Conservation (phyloP, 2,113 vertebrate species). For the Erythrolamprus reginae region DNA sequence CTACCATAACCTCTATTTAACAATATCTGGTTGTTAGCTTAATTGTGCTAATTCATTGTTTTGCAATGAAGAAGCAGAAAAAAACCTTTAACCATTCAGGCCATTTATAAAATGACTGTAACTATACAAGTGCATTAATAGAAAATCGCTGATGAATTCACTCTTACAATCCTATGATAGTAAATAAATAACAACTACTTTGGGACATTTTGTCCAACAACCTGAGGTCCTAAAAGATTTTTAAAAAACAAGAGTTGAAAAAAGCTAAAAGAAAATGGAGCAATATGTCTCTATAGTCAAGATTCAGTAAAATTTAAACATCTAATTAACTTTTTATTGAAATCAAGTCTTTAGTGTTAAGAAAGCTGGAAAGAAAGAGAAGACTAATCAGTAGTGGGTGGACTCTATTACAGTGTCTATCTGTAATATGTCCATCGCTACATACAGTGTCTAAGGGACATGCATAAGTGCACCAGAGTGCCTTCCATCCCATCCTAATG, state of each 20-base stretch:
- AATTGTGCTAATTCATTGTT: neutral
- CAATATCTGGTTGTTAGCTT: neutral
- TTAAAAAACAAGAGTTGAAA: neutral
- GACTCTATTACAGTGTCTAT: neutral
- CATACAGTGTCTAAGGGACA: too few species aligned
- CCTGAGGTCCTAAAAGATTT: neutral
- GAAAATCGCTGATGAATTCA: neutral
- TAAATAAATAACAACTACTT: neutral
- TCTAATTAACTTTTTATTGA: neutral
- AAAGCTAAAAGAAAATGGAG: neutral
- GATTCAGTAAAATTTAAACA: neutral
- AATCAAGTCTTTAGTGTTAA: neutral
- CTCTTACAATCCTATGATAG: neutral
- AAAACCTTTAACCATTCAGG: neutral
- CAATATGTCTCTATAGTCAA: neutral
- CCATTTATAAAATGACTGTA: neutral
- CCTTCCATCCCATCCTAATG: too few species aligned
- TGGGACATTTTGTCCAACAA: neutral
- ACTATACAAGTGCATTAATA: neutral
- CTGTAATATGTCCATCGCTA: too few species aligned
- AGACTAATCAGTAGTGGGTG: neutral
- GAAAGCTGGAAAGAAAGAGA: neutral
- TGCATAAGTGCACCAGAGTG: too few species aligned
- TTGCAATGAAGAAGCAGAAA: neutral
- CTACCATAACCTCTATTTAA: neutral